These are phyloP conservation scores for Agelaius phoeniceus DNA, from an alignment of 2,113 vertebrate species.

Conservation along the genomic window DNA sequence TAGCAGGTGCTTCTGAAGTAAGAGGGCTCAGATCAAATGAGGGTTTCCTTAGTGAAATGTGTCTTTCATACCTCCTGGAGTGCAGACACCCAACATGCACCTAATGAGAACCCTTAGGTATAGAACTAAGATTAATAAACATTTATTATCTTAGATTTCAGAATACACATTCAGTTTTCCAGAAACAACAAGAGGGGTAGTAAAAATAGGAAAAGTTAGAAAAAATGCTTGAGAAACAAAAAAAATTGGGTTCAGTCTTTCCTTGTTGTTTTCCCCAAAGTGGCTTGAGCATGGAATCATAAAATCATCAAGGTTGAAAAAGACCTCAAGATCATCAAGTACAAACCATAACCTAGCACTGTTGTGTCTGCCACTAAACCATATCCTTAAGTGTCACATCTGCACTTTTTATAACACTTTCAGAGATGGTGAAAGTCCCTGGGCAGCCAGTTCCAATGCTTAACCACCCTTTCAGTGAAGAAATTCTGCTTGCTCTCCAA, in stretches of 20 bases:
- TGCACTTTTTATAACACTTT: not conserved
- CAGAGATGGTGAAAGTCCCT: not conserved
- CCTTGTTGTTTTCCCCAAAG: not conserved
- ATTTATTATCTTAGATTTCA: not conserved
- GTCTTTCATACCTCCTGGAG: not conserved
- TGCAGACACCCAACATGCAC: not conserved
- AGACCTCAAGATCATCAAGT: not conserved
- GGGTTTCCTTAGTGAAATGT: not conserved
- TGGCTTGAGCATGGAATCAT: not conserved
- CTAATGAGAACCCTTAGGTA: not conserved
- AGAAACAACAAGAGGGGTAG: fast-evolving
- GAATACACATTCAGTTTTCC: not conserved
- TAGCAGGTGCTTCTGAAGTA: not conserved
- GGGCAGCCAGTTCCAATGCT: not conserved
- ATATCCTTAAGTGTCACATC: not conserved
- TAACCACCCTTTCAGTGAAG: not conserved
- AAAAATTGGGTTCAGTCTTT: not conserved
- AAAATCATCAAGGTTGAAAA: not conserved
- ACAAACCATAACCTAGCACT: not conserved
- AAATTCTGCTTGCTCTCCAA: not conserved
- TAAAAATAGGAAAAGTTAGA: not conserved
- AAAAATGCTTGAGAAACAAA: not conserved
- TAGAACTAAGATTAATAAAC: not conserved
- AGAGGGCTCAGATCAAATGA: not conserved
- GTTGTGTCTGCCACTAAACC: not conserved